phyloP scores from a whole-genome alignment of 2,888 invertebrate genomes.

The Pocota personata region DNA sequence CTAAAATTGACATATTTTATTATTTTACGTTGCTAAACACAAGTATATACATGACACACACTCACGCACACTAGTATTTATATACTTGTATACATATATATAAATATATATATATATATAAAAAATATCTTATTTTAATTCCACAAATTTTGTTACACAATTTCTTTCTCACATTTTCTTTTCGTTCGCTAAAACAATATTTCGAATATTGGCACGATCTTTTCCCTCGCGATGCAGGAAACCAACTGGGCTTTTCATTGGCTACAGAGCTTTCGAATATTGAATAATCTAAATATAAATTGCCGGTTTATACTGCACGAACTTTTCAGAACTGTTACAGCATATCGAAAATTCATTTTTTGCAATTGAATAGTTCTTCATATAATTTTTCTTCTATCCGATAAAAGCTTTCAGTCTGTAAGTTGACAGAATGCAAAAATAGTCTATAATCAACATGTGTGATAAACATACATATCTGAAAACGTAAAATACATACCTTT shows the following conservation, averaged over 20 bases:
- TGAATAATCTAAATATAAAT: slow-evolving; percentile 66
- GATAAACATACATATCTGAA: background rate
- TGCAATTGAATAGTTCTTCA: slow-evolving; percentile 44
- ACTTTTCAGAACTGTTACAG: slow-evolving; percentile 56
- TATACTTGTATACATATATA: background rate
- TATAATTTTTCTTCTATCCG: background rate
- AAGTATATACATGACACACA: slow-evolving; percentile 23
- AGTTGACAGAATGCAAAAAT: background rate
- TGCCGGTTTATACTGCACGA: slow-evolving; percentile 60
- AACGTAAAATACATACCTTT: background rate
- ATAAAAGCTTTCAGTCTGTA: background rate
- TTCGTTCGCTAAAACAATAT: slow-evolving; percentile 66
- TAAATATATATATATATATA: background rate
- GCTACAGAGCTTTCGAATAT: slow-evolving; percentile 58
- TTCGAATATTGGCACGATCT: slow-evolving; percentile 69
- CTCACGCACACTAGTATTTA: slow-evolving; percentile 32
- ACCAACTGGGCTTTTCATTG: slow-evolving; percentile 63
- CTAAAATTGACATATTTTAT: slow-evolving; percentile 15
- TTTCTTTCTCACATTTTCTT: slow-evolving; percentile 67
- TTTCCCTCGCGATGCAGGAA: slow-evolving; percentile 67
- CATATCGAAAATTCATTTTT: slow-evolving; percentile 41
- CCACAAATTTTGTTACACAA: slow-evolving; percentile 69
- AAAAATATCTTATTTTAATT: slow-evolving; percentile 47
- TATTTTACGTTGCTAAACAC: slow-evolving; percentile 23
- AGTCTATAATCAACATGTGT: slow-evolving; percentile 13